Evolutionary conservation across 64 coral and sea anemone genomes (phyloP).

Genomic region (Stichodactyla helianthus): DNA sequence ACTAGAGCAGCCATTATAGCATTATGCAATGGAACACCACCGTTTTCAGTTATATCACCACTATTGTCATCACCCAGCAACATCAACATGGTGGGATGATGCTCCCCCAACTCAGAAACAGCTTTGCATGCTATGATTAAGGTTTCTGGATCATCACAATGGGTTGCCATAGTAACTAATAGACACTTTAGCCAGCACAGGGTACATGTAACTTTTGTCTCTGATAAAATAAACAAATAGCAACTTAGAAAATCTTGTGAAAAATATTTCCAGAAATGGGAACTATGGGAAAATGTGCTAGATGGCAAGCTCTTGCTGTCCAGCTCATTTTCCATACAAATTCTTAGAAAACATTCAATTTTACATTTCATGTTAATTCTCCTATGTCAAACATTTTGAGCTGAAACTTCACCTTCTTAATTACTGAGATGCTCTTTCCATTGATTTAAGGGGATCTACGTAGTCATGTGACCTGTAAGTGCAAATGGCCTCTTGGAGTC

Average conservation of each 20-base stretch:
- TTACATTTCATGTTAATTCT: no score
- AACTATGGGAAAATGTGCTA: no score
- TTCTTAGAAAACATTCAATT: no score
- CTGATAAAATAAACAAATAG: background rate
- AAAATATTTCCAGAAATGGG: background rate
- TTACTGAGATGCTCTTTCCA: no score
- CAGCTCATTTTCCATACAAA: no score
- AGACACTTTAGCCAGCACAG: constrained; percentile 48
- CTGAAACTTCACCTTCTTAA: no score
- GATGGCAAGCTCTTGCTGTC: no score
- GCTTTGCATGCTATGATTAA: constrained; percentile 44
- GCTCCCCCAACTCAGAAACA: constrained; percentile 38
- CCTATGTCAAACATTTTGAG: no score
- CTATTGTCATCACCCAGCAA: constrained; percentile 44
- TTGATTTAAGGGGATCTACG: no score
- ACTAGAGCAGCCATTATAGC: constrained; percentile 66
- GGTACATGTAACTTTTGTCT: background rate
- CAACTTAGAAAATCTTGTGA: background rate
- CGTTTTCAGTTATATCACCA: constrained; percentile 8
- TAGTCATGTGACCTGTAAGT: background rate
- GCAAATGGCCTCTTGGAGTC: background rate
- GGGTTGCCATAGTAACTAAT: constrained; percentile 67
- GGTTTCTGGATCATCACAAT: constrained; percentile 59
- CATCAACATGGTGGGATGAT: constrained; percentile 37
- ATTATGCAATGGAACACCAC: constrained; percentile 57